A percentile compares a stretch with the other conserved stretches of the same genome.
These are phyloP conservation scores for Sminthurinus aureus DNA, from an alignment of 2,888 invertebrate genomes.

Conservation along the genomic window DNA sequence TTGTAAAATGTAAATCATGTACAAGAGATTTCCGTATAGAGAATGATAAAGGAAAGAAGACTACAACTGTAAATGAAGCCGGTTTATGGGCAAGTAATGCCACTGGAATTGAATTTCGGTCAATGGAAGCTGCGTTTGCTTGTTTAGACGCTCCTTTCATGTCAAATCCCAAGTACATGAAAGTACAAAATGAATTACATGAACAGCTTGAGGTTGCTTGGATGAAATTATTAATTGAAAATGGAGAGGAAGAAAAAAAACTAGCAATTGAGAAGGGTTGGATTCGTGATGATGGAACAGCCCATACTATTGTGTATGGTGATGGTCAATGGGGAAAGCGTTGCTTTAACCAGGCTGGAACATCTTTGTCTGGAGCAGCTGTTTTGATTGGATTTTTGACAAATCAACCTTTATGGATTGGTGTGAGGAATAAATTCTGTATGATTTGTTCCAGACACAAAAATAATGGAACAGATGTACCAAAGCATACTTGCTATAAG, in stretches of 20 bases:
- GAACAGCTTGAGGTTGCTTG: not conserved
- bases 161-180: too few species aligned
- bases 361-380: not conserved
- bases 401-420: not conserved
- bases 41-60: not conserved
- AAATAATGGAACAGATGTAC: not conserved
- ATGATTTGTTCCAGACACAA: not conserved
- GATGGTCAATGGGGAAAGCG: constrained; percentile 8
- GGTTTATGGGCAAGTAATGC: not conserved
- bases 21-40: not conserved
- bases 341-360: constrained; percentile 8
- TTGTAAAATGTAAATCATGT: not conserved
- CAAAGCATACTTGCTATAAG: not conserved
- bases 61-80: not conserved
- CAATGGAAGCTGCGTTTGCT: not conserved
- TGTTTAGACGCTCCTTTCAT: not conserved
- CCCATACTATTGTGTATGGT: not conserved
- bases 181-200: not conserved
- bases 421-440: not conserved
- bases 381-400: not conserved
- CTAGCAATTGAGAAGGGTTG: not conserved
- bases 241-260: not conserved
- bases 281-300: not conserved
- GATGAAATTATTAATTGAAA: not conserved
- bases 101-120: not conserved